phyloP scores from a whole-genome alignment of 2,888 invertebrate species.

The Mythimna ferrago region DNA sequence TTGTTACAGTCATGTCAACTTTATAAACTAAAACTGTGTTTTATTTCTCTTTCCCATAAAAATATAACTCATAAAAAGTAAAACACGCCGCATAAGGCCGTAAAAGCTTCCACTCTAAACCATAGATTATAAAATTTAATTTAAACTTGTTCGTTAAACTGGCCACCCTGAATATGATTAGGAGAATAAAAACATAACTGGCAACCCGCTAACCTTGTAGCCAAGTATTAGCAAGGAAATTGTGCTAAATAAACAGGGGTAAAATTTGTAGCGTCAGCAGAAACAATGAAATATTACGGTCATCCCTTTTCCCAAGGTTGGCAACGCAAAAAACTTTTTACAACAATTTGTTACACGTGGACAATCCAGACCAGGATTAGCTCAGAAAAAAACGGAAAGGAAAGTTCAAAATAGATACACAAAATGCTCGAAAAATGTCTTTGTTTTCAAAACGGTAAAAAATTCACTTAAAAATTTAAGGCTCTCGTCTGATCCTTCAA shows the following conservation, averaged over 20 bases:
- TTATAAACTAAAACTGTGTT: conserved; percentile 10
- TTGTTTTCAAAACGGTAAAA: conserved; percentile 4
- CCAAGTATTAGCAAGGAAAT: conserved; percentile 37
- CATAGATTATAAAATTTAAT: conserved; percentile 29
- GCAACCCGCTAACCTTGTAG: conserved; percentile 28
- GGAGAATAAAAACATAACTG: conserved; percentile 13
- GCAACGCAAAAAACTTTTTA: conserved; percentile 32
- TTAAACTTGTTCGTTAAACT: conserved; percentile 30
- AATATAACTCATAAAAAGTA: conserved; percentile 15
- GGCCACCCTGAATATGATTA: conserved; percentile 14
- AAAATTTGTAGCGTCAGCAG: conserved; percentile 31
- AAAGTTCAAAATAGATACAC: not conserved
- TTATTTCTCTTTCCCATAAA: conserved; percentile 9
- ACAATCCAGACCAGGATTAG: conserved; percentile 3
- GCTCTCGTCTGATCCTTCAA: conserved; percentile 2
- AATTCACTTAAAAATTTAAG: conserved; percentile 31
- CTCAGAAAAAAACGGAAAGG: not conserved
- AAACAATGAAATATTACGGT: conserved; percentile 50
- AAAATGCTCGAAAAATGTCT: not conserved
- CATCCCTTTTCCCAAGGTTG: conserved; percentile 38
- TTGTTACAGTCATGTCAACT: not conserved
- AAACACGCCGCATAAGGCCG: not conserved
- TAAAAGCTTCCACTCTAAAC: conserved; percentile 27
- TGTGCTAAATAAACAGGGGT: conserved; percentile 42
- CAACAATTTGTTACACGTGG: conserved; percentile 23